Conservation (phyloP, 2,888 invertebrate genomes). For the Phyllotreta cruciferae region DNA sequence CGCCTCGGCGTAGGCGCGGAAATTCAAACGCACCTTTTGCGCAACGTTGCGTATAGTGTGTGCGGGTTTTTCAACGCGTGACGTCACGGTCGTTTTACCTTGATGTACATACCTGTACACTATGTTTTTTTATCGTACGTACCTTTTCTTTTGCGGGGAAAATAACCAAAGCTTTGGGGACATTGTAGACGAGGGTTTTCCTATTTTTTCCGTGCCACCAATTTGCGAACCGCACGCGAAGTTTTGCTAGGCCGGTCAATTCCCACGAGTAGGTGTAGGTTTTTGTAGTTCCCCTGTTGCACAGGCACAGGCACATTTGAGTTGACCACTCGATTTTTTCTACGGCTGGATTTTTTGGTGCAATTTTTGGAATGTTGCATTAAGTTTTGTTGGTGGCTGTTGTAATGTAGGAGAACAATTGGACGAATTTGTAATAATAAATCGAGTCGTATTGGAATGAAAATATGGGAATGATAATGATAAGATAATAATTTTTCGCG, state of each 20-base stretch:
- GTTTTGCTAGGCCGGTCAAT: constrained; percentile 29
- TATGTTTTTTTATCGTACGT: no score
- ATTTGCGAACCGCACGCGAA: constrained; percentile 46
- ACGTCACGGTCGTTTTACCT: no score
- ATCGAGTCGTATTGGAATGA: neutral
- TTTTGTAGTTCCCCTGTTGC: constrained; percentile 28
- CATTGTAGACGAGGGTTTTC: constrained; percentile 52
- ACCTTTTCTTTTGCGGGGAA: constrained; percentile 52
- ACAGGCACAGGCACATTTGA: constrained; percentile 28
- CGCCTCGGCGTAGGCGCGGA: neutral
- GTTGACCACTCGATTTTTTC: no score
- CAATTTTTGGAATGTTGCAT: no score
- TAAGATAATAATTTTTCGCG: constrained; percentile 1
- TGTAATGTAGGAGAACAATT: neutral
- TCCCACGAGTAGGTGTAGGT: constrained; percentile 30
- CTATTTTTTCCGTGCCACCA: constrained; percentile 49
- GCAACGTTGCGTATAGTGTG: no score
- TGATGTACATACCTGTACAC: no score
- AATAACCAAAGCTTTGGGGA: constrained; percentile 46
- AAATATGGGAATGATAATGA: constrained; percentile 7
- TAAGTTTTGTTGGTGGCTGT: neutral
- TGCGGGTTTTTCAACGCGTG: no score
- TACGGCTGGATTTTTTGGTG: no score
- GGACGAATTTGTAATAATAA: neutral
- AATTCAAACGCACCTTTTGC: no score